Percentiles rank a stretch among this genome's conserved stretches.
Conservation (phyloP, 2,797 vertebrate species). For the Clarias laeviceps region DNA sequence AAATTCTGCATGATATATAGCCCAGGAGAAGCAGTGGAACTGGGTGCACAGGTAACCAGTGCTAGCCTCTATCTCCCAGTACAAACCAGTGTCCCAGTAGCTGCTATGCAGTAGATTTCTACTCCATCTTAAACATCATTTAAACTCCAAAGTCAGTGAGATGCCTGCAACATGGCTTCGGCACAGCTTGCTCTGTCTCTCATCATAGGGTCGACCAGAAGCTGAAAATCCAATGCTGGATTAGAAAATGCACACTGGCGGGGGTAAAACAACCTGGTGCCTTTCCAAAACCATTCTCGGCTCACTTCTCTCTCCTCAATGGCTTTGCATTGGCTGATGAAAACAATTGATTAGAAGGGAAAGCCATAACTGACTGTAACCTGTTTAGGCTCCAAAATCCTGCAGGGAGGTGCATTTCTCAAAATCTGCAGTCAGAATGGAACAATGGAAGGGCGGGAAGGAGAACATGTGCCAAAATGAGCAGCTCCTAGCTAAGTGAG, state of each 20-base stretch:
- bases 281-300: slow-evolving; percentile 32
- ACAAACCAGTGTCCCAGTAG: background rate
- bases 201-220: slow-evolving; percentile 39
- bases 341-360: slow-evolving; percentile 10
- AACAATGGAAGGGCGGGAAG: slow-evolving; percentile 37
- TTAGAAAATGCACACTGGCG: slow-evolving; percentile 47
- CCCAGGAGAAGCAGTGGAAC: background rate
- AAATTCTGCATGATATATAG: background rate
- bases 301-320: background rate
- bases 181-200: background rate
- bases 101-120: background rate
- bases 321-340: slow-evolving; percentile 7
- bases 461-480: slow-evolving; percentile 38
- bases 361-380: slow-evolving; percentile 12
- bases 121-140: slow-evolving; percentile 1
- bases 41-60: background rate
- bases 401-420: background rate
- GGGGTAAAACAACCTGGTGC: slow-evolving; percentile 44
- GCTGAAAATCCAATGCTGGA: slow-evolving; percentile 42
- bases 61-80: background rate
- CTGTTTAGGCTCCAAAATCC: slow-evolving; percentile 9
- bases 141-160: background rate
- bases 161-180: background rate
- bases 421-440: slow-evolving; percentile 23
- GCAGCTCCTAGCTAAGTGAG: slow-evolving; percentile 58